phyloP scores from a whole-genome alignment of 2,113 vertebrate species.

The Ophthalmotilapia sp. region DNA sequence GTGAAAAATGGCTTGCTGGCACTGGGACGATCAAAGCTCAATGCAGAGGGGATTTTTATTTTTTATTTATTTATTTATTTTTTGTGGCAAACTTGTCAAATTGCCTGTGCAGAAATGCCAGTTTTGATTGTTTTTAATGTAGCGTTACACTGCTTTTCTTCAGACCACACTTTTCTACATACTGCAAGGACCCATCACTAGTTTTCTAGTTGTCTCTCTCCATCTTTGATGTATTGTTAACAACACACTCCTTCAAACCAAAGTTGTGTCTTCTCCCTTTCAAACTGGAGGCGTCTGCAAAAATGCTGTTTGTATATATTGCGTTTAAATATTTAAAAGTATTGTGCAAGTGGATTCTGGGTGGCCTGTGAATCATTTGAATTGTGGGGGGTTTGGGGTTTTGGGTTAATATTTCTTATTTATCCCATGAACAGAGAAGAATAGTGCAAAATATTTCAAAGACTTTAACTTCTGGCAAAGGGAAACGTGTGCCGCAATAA shows the following conservation, averaged over 20 bases:
- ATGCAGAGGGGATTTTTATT: not conserved
- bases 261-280: constrained; percentile 19
- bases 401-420: not conserved
- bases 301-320: constrained; percentile 27
- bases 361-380: constrained; percentile 8
- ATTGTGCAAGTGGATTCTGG: constrained; percentile 24
- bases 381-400: not conserved
- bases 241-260: constrained; percentile 9
- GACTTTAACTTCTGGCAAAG: not conserved
- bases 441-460: not conserved
- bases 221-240: constrained; percentile 48
- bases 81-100: not conserved
- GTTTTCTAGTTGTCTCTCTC: not conserved
- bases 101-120: constrained; percentile 5
- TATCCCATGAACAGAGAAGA: not conserved
- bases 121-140: not conserved
- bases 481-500: not conserved
- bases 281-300: constrained; percentile 21
- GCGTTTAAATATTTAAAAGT: constrained; percentile 43
- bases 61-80: not conserved
- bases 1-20: not conserved
- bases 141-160: not conserved
- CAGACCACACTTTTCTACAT: constrained; percentile 2
- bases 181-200: constrained; percentile 3
- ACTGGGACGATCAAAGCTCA: not conserved